A percentile compares a stretch with the other conserved stretches of the same genome.
These are phyloP conservation scores for Phasia obesa DNA, from an alignment of 2,888 invertebrate genomes.

Conservation along the genomic window DNA sequence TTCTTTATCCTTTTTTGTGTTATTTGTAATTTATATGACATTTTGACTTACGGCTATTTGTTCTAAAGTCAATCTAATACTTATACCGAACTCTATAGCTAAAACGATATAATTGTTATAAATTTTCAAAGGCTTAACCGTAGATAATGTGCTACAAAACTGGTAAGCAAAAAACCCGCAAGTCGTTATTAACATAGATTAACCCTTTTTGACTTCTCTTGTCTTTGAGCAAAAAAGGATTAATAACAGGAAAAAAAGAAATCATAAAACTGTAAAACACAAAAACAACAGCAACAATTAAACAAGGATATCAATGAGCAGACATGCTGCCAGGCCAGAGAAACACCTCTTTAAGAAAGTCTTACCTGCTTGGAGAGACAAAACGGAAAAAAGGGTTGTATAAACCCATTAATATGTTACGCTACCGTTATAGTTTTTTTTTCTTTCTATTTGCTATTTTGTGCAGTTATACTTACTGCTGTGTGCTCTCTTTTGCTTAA, in stretches of 20 bases:
- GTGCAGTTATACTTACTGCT: neutral
- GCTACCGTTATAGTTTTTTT: slow-evolving; percentile 67
- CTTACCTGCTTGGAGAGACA: slow-evolving; percentile 10
- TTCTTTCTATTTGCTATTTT: too few relatives aligned
- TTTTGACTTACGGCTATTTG: slow-evolving; percentile 60
- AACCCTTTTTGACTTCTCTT: slow-evolving; percentile 69
- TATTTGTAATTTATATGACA: slow-evolving; percentile 39
- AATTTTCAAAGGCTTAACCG: slow-evolving; percentile 54
- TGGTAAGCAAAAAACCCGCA: slow-evolving; percentile 67
- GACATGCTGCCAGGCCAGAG: slow-evolving; percentile 8
- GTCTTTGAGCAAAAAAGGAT: slow-evolving; percentile 28
- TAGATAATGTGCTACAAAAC: slow-evolving; percentile 64
- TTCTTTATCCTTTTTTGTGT: neutral
- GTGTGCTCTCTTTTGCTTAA: neutral
- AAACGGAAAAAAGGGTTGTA: slow-evolving; percentile 74
- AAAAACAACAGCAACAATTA: slow-evolving; percentile 3
- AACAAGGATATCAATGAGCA: slow-evolving; percentile 13
- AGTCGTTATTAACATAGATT: slow-evolving; percentile 68
- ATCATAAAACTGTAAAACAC: slow-evolving; percentile 9
- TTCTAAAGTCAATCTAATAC: slow-evolving; percentile 50
- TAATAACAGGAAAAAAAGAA: slow-evolving; percentile 8
- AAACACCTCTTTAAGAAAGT: slow-evolving; percentile 21
- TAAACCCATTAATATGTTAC: slow-evolving; percentile 77
- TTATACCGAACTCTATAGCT: neutral
- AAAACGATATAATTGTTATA: slow-evolving; percentile 20